Conservation (phyloP, 2,888 invertebrate genomes). For the Volucella zonaria region DNA sequence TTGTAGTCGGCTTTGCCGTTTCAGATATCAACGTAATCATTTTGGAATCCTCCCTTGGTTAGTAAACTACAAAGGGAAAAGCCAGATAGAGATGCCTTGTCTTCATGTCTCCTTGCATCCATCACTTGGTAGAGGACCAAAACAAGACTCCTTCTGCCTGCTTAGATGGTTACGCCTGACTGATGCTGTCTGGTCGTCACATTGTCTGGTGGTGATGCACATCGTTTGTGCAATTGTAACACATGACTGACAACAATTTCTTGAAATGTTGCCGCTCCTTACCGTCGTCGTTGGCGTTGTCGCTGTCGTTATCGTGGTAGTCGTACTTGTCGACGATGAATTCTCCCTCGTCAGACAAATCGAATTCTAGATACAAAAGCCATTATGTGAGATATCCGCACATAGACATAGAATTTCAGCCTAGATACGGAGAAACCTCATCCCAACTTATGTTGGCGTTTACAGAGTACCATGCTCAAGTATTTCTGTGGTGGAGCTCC, state of each 20-base stretch:
- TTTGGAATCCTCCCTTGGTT: constrained; percentile 9
- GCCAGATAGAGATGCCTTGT: constrained; percentile 43
- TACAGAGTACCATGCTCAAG: constrained; percentile 44
- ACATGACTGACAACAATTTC: constrained; percentile 61
- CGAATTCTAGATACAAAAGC: constrained; percentile 52
- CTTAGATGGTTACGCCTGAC: not conserved
- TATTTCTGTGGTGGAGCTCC: constrained; percentile 36
- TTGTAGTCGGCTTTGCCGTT: constrained; percentile 38
- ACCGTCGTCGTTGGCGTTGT: constrained; percentile 1
- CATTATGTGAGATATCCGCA: constrained; percentile 31
- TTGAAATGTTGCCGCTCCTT: constrained; percentile 40
- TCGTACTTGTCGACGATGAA: constrained; percentile 1
- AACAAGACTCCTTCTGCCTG: not conserved
- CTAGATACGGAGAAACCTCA: constrained; percentile 31
- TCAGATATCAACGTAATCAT: constrained; percentile 54
- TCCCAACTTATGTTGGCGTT: constrained; percentile 29
- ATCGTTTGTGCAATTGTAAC: constrained; percentile 36
- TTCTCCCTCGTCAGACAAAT: constrained; percentile 39
- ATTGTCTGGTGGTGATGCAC: constrained; percentile 20
- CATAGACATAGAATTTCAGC: constrained; percentile 4
- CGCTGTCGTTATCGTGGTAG: too few relatives aligned
- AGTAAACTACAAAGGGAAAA: constrained; percentile 24
- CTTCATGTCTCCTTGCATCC: not conserved
- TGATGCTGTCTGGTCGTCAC: not conserved
- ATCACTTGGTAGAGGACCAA: constrained; percentile 8